Conservation (phyloP, 2,888 invertebrate genomes). For the Drosophila anomalata region DNA sequence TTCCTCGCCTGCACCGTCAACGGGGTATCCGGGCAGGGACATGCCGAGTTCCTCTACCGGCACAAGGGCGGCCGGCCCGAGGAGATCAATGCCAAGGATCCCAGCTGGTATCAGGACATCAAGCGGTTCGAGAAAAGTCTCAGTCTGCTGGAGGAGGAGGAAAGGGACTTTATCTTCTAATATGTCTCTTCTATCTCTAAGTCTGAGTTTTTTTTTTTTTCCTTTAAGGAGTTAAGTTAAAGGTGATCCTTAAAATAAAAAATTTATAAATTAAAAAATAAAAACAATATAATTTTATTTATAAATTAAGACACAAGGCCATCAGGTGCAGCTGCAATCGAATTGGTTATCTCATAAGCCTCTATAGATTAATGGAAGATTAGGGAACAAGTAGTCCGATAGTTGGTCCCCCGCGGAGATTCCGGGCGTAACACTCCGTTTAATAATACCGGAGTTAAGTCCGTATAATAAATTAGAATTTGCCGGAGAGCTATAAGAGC, state of each 20-base stretch:
- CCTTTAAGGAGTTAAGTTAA: neutral
- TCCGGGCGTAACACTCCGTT: neutral
- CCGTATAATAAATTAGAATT: conserved; percentile 16
- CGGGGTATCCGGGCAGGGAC: conserved; percentile 88
- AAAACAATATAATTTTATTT: neutral
- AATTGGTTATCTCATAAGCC: conserved; percentile 8
- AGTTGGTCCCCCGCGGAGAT: conserved; percentile 13
- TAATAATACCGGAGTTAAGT: too few species aligned
- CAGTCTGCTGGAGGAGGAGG: conserved; percentile 59
- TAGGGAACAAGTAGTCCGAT: conserved; percentile 2
- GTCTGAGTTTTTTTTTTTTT: conserved; percentile 10
- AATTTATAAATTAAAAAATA: neutral
- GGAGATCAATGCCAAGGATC: conserved; percentile 84
- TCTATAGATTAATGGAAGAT: conserved; percentile 13
- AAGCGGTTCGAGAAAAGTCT: conserved; percentile 78
- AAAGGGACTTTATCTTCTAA: conserved; percentile 64
- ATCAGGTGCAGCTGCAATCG: conserved; percentile 28
- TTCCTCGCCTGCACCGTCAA: conserved; percentile 84
- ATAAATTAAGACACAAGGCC: conserved; percentile 1
- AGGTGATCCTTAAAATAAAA: neutral
- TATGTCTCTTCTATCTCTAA: neutral
- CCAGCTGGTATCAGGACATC: conserved; percentile 86
- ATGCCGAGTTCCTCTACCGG: conserved; percentile 90
- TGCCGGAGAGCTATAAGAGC: neutral
- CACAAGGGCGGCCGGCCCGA: conserved; percentile 86